A percentile compares a stretch with the other conserved stretches of the same genome.
phyloP scores from a whole-genome alignment of 1,140 invertebrate genomes.

The Laupala kohalensis region DNA sequence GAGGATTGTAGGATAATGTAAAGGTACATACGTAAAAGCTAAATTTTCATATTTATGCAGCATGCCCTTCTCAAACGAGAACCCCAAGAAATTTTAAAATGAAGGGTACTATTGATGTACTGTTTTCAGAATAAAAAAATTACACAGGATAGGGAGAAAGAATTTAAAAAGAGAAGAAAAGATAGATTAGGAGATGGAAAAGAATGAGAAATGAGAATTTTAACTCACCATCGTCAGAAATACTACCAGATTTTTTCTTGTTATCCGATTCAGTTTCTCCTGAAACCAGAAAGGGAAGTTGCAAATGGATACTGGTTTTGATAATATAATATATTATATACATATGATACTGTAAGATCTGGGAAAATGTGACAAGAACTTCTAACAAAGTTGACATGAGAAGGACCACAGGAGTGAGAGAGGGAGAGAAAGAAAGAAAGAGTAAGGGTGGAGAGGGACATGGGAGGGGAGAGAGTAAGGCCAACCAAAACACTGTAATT shows the following conservation, averaged over 20 bases:
- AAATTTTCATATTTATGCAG: too few relatives aligned
- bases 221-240: slow-evolving; percentile 24
- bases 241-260: slow-evolving; percentile 38
- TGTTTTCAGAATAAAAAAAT: too few relatives aligned
- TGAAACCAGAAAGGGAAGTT: slow-evolving; percentile 1
- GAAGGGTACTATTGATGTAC: too few relatives aligned
- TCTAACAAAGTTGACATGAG: slow-evolving; percentile 10
- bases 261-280: slow-evolving; percentile 22
- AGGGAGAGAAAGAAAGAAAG: slow-evolving; percentile 1
- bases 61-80: too few relatives aligned
- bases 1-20: too few relatives aligned
- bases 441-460: not conserved
- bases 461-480: not conserved
- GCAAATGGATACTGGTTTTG: too few relatives aligned
- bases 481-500: not conserved
- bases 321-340: not conserved
- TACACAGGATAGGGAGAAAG: not conserved
- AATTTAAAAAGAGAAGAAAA: slow-evolving; percentile 5
- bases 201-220: not conserved
- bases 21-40: too few relatives aligned
- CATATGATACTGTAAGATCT: not conserved
- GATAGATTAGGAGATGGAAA: slow-evolving; percentile 20
- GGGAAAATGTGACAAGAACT: not conserved
- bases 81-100: too few relatives aligned
- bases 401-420: slow-evolving; percentile 2